Base-by-base conservation (phyloP, 2,888 invertebrate species). In the Himalopsyche anomala region DNA sequence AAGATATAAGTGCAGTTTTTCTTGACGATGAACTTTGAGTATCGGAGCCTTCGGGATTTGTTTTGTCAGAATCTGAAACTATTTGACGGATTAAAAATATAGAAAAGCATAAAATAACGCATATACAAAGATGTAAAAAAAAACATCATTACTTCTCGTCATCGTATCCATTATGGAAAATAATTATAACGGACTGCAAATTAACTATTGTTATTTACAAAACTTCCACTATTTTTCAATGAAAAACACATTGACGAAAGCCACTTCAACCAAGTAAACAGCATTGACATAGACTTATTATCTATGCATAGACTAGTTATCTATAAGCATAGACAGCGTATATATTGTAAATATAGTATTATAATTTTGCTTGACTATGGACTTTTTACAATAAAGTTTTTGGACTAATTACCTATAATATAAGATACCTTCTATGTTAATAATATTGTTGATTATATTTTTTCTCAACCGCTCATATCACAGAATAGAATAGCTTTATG, bases 1-100 rank as follows among this genome's bases (percentile, higher is more conserved):
- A 95, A 0, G 97, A 97, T 89, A 96, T 96, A 2, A 97, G 93
- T 82, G 96, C 95, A 0, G 97, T 97, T 91, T 96, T 96, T 74
- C 97, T 95, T 3, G 96, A 95, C 17, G 96, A 95, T 0, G 97
- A 97, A 0, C 96, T 96, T 17, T 96, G 95, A 0, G 97, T 97
- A 92, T 97, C 97, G 6, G 74, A 74, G 28, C 94, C 91, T 88
- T 91, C 92, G 17, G 84, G 85, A 74, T 85, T 85, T 51, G 92
- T 91, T 90, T 93, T 93, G 89, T 93, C 93, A 11, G 93, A 92
- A 89, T 90, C 93, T 93, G 89, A 87, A 91, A 91, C 83, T 84
- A 38, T 51, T 5, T 15, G 51, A 51, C 2, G 15, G 51, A 51
- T 84, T 40, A 79, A 84, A 12, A 51, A n/a, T 5, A 9, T 8